Evolutionary conservation across 2,113 vertebrate species (phyloP), one percentile per base, ranked within the genome.

Genomic region (Hystrix brachyura): DNA sequence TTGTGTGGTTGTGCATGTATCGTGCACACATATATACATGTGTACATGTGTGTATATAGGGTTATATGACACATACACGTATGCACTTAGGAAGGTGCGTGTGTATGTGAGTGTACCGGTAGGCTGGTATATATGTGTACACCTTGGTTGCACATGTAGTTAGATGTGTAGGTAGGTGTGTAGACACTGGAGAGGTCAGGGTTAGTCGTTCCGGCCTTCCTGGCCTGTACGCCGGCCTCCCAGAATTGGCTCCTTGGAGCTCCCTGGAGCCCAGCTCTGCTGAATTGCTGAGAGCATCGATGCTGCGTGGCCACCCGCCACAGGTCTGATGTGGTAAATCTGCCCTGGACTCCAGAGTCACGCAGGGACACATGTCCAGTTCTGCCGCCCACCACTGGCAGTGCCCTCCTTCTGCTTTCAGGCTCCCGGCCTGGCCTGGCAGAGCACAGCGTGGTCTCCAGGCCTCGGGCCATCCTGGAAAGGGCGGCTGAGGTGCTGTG

Each of bases 361-460:
- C 25, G 38, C 9, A 29, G 62, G 23, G 12, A 25, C 67, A 2
- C 10, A 5, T 23, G 14, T 38, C 43, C 2, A 1, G 57, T 23
- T 17, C 14, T 25, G 29, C 46, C 38, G 46, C 81, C 17, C 19
- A 38, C 38, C 38, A 38, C 38, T 38, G 25, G 25, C 32, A 51
- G 14, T 55, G 38, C 21, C 25, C 5, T 38, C 10, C 53, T 46
- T 23, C 25, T 14, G 21, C 19, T 4, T 43, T 34, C 43, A 2
- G 64, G 55, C 48, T 19, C 43, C 23, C 1, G 38, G 12, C 43
- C 76, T 12, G 12, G 48, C 62, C 65, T 29, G 69, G 9, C 19
- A 8, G 3, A 0, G 7, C 17, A 1, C 15, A 0, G 60, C 59
- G 65, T 18, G 55, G 11, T n/a, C 10, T 38, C 91, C 34, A 19